A percentile compares a stretch with the other conserved stretches of the same genome.
These are phyloP conservation scores for Ennomos fuscantarius DNA, from an alignment of 2,888 invertebrate genomes.

Conservation along the genomic window DNA sequence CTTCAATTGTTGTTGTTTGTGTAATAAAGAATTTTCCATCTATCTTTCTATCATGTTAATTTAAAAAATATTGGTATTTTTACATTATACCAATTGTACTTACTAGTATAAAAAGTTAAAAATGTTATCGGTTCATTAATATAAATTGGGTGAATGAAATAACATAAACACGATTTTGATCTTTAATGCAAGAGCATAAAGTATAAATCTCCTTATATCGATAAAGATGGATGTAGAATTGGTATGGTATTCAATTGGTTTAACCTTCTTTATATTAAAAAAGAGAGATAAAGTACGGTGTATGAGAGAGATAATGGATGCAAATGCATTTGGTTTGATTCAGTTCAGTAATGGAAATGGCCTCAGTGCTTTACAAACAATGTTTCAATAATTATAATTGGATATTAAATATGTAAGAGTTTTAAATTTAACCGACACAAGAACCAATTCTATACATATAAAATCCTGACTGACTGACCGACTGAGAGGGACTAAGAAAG, in stretches of 20 bases:
- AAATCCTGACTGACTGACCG: too few species aligned
- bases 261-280: slow-evolving; percentile 28
- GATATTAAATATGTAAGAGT: neutral
- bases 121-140: slow-evolving; percentile 23
- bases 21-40: too few species aligned
- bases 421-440: too few species aligned
- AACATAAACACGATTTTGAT: neutral
- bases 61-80: too few species aligned
- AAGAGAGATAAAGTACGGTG: slow-evolving; percentile 20
- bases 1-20: too few species aligned
- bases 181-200: neutral
- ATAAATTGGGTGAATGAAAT: slow-evolving; percentile 24
- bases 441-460: too few species aligned
- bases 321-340: slow-evolving; percentile 14
- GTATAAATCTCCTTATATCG: slow-evolving; percentile 1
- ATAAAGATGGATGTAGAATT: slow-evolving; percentile 2
- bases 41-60: too few species aligned
- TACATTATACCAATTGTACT: too few species aligned
- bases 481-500: too few species aligned
- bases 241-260: slow-evolving; percentile 21
- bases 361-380: slow-evolving; percentile 5
- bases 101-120: too few species aligned
- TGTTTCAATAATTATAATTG: neutral
- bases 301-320: slow-evolving; percentile 8
- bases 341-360: slow-evolving; percentile 13